Evolutionary conservation across 2,797 vertebrate genomes (phyloP).

Genomic region (Platalea minor): DNA sequence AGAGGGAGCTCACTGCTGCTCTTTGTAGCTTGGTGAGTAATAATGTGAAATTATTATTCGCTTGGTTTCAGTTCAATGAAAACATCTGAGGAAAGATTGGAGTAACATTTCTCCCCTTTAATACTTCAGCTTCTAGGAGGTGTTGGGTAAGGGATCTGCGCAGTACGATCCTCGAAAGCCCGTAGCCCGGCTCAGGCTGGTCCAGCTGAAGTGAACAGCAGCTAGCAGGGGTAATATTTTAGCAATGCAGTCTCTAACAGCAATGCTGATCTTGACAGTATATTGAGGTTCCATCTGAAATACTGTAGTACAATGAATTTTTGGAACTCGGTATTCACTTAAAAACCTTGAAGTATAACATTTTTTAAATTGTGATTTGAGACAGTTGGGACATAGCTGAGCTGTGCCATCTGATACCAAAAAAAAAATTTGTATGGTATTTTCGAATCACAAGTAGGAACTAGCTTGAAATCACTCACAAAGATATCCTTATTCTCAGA

Average conservation of each 20-base stretch:
- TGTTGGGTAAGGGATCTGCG: background rate
- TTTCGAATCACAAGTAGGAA: background rate
- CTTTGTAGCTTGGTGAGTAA: background rate
- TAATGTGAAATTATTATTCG: background rate
- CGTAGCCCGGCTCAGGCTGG: background rate
- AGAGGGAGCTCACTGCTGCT: background rate
- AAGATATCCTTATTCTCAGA: slow-evolving; percentile 1
- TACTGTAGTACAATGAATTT: background rate
- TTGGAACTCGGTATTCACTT: background rate
- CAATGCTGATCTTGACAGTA: background rate
- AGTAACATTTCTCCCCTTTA: background rate
- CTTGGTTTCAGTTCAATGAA: background rate
- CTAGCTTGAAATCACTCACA: background rate
- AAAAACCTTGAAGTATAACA: background rate
- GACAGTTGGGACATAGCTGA: background rate
- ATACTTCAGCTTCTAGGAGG: background rate
- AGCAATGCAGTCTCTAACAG: background rate
- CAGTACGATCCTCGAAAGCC: background rate
- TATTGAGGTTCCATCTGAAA: background rate
- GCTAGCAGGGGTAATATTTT: background rate
- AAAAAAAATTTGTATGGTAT: background rate
- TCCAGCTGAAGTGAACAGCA: background rate
- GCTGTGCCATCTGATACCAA: background rate
- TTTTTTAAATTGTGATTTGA: background rate
- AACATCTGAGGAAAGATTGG: background rate